phyloP scores from a whole-genome alignment of 2,888 invertebrate genomes.

The Watsonalla cultraria region DNA sequence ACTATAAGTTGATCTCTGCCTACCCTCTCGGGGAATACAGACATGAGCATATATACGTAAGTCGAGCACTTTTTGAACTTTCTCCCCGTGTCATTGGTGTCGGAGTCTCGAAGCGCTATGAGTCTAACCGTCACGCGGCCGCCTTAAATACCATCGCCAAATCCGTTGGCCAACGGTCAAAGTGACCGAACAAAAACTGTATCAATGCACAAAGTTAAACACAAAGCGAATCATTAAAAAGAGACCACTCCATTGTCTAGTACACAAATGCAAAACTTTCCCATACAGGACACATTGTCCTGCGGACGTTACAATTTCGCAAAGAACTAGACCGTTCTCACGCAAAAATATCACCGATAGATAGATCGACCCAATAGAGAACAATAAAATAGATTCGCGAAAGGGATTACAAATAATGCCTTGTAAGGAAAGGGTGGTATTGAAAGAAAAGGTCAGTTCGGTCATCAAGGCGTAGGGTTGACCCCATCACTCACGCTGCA shows the following conservation, averaged over 20 bases:
- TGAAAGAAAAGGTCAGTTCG: constrained; percentile 66
- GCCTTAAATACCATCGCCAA: constrained; percentile 70
- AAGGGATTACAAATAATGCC: constrained; percentile 79
- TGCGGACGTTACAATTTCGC: constrained; percentile 69
- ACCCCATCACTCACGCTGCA: constrained; percentile 77
- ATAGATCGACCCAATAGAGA: constrained; percentile 60
- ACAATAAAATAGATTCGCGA: constrained; percentile 79
- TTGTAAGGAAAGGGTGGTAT: constrained; percentile 71
- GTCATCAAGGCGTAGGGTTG: constrained; percentile 67
- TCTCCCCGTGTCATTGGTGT: too few relatives aligned
- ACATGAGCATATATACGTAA: too few relatives aligned
- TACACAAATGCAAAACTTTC: constrained; percentile 58
- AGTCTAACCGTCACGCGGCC: constrained; percentile 42
- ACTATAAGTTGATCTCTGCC: too few relatives aligned
- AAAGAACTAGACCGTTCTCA: constrained; percentile 76
- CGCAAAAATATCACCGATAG: constrained; percentile 73
- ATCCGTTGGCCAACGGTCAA: constrained; percentile 74
- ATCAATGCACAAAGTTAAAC: constrained; percentile 54
- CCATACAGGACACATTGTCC: constrained; percentile 58
- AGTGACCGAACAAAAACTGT: constrained; percentile 64
- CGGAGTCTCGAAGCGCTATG: constrained; percentile 3
- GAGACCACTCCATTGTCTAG: constrained; percentile 72
- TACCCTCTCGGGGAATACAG: too few relatives aligned
- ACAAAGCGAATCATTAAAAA: constrained; percentile 76
- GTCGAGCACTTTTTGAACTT: too few relatives aligned